Conservation (phyloP, 2,888 invertebrate species). For the Tethea ocularis region DNA sequence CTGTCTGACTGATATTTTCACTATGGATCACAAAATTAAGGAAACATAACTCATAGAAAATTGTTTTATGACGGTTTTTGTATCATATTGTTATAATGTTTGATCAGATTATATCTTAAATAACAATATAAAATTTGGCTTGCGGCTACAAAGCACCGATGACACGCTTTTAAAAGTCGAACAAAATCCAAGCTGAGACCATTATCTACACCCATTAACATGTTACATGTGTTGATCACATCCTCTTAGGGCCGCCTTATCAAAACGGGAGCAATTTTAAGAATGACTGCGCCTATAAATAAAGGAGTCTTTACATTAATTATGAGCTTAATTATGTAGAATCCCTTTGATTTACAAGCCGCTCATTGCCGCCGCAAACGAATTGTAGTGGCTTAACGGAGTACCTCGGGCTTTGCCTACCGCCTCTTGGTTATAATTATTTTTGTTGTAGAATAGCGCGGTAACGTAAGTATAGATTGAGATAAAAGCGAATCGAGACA, state of each 20-base stretch:
- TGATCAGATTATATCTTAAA: conserved; percentile 40
- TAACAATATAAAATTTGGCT: conserved; percentile 25
- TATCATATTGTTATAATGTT: conserved; percentile 45
- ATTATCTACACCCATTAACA: conserved; percentile 70
- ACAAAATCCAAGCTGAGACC: conserved; percentile 43
- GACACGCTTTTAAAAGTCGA: conserved; percentile 37
- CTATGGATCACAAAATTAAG: conserved; percentile 58
- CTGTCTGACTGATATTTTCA: conserved; percentile 63
- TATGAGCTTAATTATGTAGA: conserved; percentile 82
- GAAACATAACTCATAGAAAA: conserved; percentile 68
- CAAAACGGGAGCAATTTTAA: conserved; percentile 79
- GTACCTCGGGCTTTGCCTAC: conserved; percentile 68
- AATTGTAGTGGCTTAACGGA: conserved; percentile 80
- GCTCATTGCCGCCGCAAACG: conserved; percentile 80
- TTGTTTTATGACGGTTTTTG: conserved; percentile 45
- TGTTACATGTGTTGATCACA: conserved; percentile 75
- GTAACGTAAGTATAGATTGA: conserved; percentile 56
- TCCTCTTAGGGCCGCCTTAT: conserved; percentile 67
- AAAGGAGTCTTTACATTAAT: conserved; percentile 81
- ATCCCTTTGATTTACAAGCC: conserved; percentile 83
- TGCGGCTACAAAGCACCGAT: conserved; percentile 22
- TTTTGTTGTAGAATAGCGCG: conserved; percentile 70
- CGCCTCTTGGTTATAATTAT: conserved; percentile 74
- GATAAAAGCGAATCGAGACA: conserved; percentile 79
- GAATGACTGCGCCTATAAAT: conserved; percentile 80